Percentiles rank a stretch among this genome's conserved stretches.
These are phyloP conservation scores for Medauroidea extradentata DNA, from an alignment of 1,140 invertebrate species.

Conservation along the genomic window DNA sequence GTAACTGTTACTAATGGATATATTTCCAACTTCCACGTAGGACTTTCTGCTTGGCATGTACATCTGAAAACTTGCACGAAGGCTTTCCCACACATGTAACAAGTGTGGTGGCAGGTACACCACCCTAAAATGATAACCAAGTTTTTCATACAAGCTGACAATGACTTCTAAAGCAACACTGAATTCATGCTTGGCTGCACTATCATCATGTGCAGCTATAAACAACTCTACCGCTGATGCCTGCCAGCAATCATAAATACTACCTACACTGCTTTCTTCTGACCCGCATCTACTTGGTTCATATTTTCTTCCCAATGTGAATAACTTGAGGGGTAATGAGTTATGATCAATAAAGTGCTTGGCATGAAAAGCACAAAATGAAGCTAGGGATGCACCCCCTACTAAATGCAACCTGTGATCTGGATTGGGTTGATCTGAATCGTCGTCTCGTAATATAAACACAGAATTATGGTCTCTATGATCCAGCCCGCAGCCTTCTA, in stretches of 20 bases:
- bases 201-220: constrained; percentile 42
- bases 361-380: constrained; percentile 60
- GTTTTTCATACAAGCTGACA: constrained; percentile 49
- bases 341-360: constrained; percentile 52
- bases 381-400: constrained; percentile 55
- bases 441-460: constrained; percentile 51
- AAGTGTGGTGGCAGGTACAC: constrained; percentile 49
- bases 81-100: constrained; percentile 54
- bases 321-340: constrained; percentile 56
- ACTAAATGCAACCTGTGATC: constrained; percentile 53
- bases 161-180: constrained; percentile 44
- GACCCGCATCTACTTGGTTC: constrained; percentile 40
- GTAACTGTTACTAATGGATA: constrained; percentile 58
- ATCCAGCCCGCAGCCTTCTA: constrained; percentile 61
- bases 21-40: constrained; percentile 61
- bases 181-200: constrained; percentile 45
- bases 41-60: constrained; percentile 52
- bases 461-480: constrained; percentile 47
- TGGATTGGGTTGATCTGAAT: constrained; percentile 33
- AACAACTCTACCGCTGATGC: constrained; percentile 55
- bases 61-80: constrained; percentile 59
- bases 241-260: constrained; percentile 58
- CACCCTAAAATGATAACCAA: constrained; percentile 59
- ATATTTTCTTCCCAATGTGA: constrained; percentile 58
- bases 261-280: constrained; percentile 28